phyloP scores from a whole-genome alignment of 2,113 vertebrate genomes.

The Myotis davidii region DNA sequence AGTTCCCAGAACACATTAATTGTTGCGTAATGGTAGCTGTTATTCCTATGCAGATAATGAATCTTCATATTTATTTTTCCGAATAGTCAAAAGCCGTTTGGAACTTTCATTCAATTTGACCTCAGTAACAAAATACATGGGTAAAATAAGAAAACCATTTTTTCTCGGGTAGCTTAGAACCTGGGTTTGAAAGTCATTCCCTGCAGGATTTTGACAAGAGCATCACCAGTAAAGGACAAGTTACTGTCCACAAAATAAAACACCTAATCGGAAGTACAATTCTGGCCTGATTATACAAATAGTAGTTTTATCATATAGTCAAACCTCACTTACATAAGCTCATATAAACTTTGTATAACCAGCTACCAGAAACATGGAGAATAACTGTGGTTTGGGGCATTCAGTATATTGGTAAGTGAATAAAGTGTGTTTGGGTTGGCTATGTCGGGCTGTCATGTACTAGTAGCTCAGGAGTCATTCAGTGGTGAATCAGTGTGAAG shows the following conservation, averaged over 20 bases:
- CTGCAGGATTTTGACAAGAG: not conserved
- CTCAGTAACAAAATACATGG: not conserved
- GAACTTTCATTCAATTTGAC: not conserved
- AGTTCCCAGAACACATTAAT: not conserved
- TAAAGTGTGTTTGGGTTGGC: not conserved
- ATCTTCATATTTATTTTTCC: conserved; percentile 5
- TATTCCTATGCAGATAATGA: not conserved
- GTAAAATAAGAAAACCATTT: not conserved
- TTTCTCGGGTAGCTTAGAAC: not conserved
- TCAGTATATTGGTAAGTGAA: not conserved
- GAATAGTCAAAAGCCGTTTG: not conserved
- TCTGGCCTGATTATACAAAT: not conserved
- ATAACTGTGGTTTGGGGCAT: not conserved
- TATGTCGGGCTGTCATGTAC: not conserved
- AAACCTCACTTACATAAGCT: not conserved
- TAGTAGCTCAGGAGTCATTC: not conserved
- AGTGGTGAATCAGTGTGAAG: not conserved
- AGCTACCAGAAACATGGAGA: not conserved
- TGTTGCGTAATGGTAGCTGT: not conserved
- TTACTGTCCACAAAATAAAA: not conserved
- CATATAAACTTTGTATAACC: not conserved
- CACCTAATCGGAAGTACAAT: not conserved
- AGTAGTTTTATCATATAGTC: not conserved
- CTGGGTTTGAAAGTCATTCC: not conserved
- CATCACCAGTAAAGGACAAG: not conserved